phyloP scores from a whole-genome alignment of 2,888 invertebrate species.

The Cerceris ruficornis region DNA sequence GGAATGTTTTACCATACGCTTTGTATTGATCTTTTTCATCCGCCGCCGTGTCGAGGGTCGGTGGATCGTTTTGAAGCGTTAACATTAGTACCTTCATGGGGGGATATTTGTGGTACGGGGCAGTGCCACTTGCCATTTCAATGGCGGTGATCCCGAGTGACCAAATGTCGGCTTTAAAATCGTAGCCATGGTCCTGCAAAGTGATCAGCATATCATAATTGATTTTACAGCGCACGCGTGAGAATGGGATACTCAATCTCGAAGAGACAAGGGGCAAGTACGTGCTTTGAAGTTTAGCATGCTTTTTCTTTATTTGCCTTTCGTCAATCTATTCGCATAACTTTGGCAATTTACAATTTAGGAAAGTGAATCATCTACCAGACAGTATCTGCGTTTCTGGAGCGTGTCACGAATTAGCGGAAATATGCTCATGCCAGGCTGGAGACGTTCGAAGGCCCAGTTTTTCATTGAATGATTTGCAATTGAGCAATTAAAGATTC shows the following conservation, averaged over 20 bases:
- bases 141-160: slow-evolving; percentile 98
- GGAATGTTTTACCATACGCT: slow-evolving; percentile 97
- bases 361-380: not conserved
- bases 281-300: slow-evolving; percentile 53
- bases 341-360: not conserved
- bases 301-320: slow-evolving; percentile 26
- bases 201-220: slow-evolving; percentile 66
- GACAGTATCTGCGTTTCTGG: too few relatives aligned
- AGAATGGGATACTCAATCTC: slow-evolving; percentile 25
- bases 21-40: slow-evolving; percentile 99
- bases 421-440: too few relatives aligned
- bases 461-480: too few relatives aligned
- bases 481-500: too few relatives aligned
- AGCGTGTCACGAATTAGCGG: too few relatives aligned
- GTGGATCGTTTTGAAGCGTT: slow-evolving; percentile 98
- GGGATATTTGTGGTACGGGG: slow-evolving; percentile 99
- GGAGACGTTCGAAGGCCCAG: too few relatives aligned
- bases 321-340: not conserved
- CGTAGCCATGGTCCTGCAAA: slow-evolving; percentile 95
- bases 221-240: slow-evolving; percentile 39
- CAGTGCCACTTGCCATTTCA: slow-evolving; percentile 99
- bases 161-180: slow-evolving; percentile 98
- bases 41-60: slow-evolving; percentile 96
- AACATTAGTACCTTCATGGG: slow-evolving; percentile 99
- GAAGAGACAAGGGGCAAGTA: slow-evolving; percentile 18